Percentiles rank a stretch among this genome's conserved stretches.
Conservation (phyloP, 2,797 vertebrate genomes). For the Melanotaenia nigrans region DNA sequence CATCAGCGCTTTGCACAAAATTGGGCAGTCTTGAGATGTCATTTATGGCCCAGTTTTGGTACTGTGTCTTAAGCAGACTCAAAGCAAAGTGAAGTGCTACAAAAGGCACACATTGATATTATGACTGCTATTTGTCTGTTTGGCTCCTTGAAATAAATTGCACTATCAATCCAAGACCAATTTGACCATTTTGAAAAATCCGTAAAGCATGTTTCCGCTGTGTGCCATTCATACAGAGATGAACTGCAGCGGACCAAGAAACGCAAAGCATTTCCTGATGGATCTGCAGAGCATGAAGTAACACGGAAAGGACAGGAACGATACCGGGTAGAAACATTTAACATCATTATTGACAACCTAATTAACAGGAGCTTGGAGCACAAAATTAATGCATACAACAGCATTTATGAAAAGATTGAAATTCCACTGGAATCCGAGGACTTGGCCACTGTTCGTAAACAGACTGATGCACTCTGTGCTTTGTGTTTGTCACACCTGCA, state of each 20-base stretch:
- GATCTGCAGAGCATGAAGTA: background rate
- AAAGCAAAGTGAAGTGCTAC: background rate
- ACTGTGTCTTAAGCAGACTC: background rate
- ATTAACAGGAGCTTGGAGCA: background rate
- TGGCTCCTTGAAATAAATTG: background rate
- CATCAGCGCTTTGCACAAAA: background rate
- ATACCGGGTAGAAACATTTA: background rate
- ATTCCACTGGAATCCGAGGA: slow-evolving; percentile 1
- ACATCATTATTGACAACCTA: background rate
- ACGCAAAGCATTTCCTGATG: background rate
- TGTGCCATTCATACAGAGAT: background rate
- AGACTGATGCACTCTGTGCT: background rate
- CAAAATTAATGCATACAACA: background rate
- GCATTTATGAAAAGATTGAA: background rate
- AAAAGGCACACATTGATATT: background rate
- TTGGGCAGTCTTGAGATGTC: too few species aligned
- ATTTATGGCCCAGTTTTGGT: background rate
- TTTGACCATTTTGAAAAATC: background rate
- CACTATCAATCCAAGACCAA: background rate
- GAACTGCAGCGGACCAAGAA: slow-evolving; percentile 8
- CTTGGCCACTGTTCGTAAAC: background rate
- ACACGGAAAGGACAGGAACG: background rate
- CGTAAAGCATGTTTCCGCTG: background rate
- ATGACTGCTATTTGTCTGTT: background rate
- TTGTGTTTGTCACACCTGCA: too few species aligned